These are phyloP conservation scores for Steatocranus sp. DNA, from an alignment of 2,797 vertebrate genomes.

Conservation along the genomic window DNA sequence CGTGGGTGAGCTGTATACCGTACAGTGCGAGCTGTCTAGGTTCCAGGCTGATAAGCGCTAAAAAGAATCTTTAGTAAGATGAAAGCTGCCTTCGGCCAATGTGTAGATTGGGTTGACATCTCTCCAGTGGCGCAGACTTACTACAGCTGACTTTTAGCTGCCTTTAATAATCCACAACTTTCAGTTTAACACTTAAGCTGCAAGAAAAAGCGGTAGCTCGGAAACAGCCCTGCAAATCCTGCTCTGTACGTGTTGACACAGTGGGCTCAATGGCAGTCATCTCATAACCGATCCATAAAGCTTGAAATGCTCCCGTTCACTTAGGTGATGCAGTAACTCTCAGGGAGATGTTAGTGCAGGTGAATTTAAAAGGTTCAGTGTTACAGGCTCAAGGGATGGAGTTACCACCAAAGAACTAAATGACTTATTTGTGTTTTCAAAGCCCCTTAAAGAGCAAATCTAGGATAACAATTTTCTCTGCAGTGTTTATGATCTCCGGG, in stretches of 20 bases:
- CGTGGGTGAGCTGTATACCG: neutral
- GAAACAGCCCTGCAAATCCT: neutral
- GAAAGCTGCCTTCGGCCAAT: constrained; percentile 35
- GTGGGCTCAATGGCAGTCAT: neutral
- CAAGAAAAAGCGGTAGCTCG: neutral
- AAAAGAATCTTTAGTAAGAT: constrained; percentile 38
- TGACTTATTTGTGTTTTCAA: constrained; percentile 17
- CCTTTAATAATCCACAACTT: constrained; percentile 49
- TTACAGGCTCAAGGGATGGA: neutral
- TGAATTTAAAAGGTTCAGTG: constrained; percentile 10
- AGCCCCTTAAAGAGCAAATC: constrained; percentile 9
- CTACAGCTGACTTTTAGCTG: constrained; percentile 25
- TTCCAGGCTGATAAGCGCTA: constrained; percentile 23
- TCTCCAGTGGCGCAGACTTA: constrained; percentile 16
- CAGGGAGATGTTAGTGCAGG: neutral
- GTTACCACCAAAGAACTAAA: neutral
- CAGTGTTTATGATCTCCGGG: constrained; percentile 13
- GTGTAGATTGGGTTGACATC: constrained; percentile 5
- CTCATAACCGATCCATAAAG: constrained; percentile 18
- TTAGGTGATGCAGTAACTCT: constrained; percentile 4
- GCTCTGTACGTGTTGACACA: constrained; percentile 23
- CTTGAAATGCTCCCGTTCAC: neutral
- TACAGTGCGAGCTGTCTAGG: neutral
- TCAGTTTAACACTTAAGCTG: constrained; percentile 18
- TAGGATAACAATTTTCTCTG: neutral